Conservation (phyloP, 2,888 invertebrate species). For the Amaurobius ferox region DNA sequence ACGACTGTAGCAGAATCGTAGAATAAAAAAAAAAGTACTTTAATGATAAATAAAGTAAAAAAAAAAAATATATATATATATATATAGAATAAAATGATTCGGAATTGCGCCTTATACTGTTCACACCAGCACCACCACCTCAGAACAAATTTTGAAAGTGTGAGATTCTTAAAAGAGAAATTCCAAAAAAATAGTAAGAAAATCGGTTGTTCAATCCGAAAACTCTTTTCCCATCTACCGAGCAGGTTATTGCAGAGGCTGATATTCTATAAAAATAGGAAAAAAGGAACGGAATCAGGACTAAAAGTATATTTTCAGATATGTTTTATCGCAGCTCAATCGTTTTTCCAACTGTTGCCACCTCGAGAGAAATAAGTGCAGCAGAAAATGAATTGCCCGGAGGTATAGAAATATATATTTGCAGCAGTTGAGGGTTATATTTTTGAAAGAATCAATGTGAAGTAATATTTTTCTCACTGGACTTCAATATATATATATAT, state of each 20-base stretch:
- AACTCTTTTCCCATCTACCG: not conserved
- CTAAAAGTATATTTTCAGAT: slow-evolving; percentile 22
- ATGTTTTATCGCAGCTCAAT: slow-evolving; percentile 48
- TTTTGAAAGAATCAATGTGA: not conserved
- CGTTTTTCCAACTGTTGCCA: slow-evolving; percentile 59
- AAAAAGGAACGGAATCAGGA: not conserved
- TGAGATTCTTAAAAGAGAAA: too few species aligned
- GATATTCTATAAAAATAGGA: not conserved
- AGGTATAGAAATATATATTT: not conserved
- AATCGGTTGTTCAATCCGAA: too few species aligned
- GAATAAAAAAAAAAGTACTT: too few species aligned
- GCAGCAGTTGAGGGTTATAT: not conserved
- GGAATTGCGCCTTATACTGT: too few species aligned
- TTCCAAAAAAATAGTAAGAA: too few species aligned
- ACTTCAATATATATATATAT: too few species aligned
- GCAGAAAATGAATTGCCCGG: not conserved
- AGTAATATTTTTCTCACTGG: not conserved
- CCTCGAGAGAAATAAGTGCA: not conserved
- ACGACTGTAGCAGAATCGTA: too few species aligned
- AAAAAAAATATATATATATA: too few species aligned
- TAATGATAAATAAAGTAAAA: too few species aligned
- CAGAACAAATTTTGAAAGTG: too few species aligned
- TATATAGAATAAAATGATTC: too few species aligned
- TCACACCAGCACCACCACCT: too few species aligned
- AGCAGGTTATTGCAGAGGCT: not conserved